A percentile compares a stretch with the other conserved stretches of the same genome.
phyloP scores from a whole-genome alignment of 2,113 vertebrate species.

The Notiomystis cincta region DNA sequence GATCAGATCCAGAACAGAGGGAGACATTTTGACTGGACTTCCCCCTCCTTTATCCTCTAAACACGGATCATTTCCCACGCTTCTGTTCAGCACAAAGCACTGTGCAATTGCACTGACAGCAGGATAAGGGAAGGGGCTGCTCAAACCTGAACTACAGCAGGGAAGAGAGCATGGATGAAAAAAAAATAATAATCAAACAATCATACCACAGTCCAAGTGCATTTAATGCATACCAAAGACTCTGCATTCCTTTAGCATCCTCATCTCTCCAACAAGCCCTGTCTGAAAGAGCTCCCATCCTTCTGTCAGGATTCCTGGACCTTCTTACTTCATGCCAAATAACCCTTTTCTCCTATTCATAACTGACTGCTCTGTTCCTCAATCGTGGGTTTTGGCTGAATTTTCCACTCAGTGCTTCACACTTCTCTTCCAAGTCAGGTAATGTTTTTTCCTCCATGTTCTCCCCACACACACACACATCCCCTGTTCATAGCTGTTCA shows the following conservation, averaged over 20 bases:
- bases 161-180: background rate
- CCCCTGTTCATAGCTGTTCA: background rate
- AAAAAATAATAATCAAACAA: background rate
- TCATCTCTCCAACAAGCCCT: background rate
- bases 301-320: background rate
- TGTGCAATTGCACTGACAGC: background rate
- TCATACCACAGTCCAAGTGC: background rate
- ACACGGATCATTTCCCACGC: background rate
- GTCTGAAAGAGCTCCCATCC: background rate
- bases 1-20: background rate
- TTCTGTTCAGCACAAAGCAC: background rate
- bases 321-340: background rate
- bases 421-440: background rate
- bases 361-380: background rate
- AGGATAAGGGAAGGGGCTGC: background rate
- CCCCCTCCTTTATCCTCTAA: background rate
- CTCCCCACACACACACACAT: fast-evolving
- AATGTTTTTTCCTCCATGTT: background rate
- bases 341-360: background rate
- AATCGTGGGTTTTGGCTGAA: background rate
- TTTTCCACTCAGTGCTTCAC: background rate
- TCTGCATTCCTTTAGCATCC: background rate
- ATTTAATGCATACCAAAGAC: background rate
- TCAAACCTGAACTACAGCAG: background rate
- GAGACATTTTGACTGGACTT: background rate